phyloP scores from a whole-genome alignment of 2,797 vertebrate species.

The Premnoplex brunnescens region DNA sequence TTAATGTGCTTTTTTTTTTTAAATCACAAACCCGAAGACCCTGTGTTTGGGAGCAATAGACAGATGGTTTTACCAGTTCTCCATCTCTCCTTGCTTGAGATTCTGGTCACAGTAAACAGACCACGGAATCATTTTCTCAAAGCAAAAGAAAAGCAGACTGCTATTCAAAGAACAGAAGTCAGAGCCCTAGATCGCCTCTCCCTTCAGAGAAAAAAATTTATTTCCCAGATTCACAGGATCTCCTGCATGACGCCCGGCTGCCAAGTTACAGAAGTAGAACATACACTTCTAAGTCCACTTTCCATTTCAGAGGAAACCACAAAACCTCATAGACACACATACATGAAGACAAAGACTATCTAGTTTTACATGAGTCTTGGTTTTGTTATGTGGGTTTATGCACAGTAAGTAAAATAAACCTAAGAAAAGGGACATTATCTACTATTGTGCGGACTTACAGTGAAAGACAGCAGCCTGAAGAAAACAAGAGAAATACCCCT shows the following conservation, averaged over 20 bases:
- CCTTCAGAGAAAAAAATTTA: neutral
- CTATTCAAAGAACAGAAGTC: neutral
- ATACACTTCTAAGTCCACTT: neutral
- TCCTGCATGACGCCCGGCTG: neutral
- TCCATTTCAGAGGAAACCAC: constrained; percentile 1
- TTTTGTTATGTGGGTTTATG: neutral
- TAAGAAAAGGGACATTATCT: neutral
- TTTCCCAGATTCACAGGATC: neutral
- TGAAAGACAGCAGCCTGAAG: neutral
- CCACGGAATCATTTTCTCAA: neutral
- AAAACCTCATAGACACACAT: neutral
- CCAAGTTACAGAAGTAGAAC: neutral
- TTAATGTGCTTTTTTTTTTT: neutral
- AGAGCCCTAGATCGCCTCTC: neutral
- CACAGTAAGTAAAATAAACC: neutral
- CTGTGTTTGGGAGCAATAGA: neutral
- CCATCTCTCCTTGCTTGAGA: neutral
- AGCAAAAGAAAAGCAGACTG: neutral
- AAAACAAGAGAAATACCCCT: neutral
- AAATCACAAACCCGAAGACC: neutral
- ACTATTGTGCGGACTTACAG: neutral
- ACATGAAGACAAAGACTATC: neutral
- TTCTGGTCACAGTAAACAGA: neutral
- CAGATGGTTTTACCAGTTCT: neutral
- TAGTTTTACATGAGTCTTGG: neutral